Conservation (phyloP, 2,888 invertebrate species). For the Drosophila nr. perissopoda region DNA sequence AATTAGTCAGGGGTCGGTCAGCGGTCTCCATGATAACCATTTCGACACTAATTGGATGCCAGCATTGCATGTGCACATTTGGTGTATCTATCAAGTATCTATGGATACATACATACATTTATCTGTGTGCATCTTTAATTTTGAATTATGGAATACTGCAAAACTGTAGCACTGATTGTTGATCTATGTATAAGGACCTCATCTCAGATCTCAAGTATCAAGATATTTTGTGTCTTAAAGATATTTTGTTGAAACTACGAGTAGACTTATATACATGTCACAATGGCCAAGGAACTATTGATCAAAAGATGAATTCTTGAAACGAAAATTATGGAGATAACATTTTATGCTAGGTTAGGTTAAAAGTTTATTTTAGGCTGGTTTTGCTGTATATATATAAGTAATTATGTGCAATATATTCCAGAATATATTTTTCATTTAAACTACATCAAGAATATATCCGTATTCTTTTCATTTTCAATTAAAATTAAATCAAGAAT, state of each 20-base stretch:
- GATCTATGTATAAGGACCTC: no score
- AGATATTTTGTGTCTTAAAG: no score
- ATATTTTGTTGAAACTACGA: background rate
- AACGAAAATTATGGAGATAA: no score
- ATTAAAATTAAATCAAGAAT: background rate
- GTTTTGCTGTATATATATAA: background rate
- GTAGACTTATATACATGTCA: background rate
- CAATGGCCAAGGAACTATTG: background rate
- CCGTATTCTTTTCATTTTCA: background rate
- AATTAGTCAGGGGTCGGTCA: constrained; percentile 9
- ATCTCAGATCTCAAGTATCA: background rate
- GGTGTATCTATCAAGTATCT: background rate
- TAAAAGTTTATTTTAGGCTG: background rate
- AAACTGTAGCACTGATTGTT: no score
- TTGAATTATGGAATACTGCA: background rate
- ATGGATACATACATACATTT: background rate
- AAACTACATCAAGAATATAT: background rate
- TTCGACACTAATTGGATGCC: constrained; percentile 60
- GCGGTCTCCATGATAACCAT: constrained; percentile 38
- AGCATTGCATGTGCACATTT: background rate
- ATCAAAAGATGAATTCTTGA: background rate
- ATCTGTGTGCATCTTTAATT: background rate
- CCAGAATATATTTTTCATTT: background rate
- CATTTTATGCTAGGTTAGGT: background rate
- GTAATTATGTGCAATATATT: no score